These are phyloP conservation scores for Leptodactylus fuscus DNA, from an alignment of 2,113 vertebrate species.

Conservation along the genomic window DNA sequence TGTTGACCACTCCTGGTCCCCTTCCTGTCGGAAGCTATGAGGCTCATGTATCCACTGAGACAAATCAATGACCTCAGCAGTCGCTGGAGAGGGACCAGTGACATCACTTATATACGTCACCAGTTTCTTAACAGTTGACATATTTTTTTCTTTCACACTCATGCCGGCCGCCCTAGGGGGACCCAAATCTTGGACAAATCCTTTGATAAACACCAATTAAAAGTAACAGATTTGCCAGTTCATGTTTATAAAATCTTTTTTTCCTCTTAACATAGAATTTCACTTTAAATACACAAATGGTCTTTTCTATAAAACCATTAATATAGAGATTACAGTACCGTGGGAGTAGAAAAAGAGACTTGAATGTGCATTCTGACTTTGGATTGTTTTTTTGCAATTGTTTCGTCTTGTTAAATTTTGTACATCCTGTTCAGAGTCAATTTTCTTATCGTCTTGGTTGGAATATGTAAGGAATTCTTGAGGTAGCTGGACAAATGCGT, in stretches of 20 bases:
- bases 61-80: no score
- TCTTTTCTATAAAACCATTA: neutral
- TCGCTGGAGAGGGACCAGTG: no score
- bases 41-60: no score
- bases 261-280: neutral
- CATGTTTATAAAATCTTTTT: neutral
- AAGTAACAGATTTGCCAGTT: neutral
- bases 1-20: no score
- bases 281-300: neutral
- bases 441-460: conserved; percentile 44
- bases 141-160: no score
- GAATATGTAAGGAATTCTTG: conserved; percentile 64
- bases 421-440: conserved; percentile 45
- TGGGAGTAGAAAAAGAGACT: conserved; percentile 68
- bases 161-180: no score
- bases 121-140: no score
- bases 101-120: no score
- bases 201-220: no score
- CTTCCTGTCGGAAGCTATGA: no score
- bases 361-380: conserved; percentile 63
- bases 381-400: conserved; percentile 63
- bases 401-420: conserved; percentile 59
- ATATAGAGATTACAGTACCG: conserved; percentile 64
- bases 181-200: no score
- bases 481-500: conserved; percentile 62